phyloP scores from a whole-genome alignment of 2,113 vertebrate species.

The Abramis brama region DNA sequence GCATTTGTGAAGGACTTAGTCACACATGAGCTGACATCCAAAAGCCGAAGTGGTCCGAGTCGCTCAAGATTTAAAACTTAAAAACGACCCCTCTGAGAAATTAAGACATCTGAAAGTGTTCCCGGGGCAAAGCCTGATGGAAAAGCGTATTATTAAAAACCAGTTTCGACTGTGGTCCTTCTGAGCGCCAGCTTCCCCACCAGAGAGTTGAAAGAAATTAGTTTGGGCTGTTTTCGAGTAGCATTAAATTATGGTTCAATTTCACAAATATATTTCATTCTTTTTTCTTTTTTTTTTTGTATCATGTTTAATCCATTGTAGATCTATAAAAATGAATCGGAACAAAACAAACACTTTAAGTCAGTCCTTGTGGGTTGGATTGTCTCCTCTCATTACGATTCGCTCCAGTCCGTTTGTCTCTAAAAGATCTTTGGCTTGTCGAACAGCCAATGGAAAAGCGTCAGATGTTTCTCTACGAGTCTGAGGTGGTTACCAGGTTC shows the following conservation, averaged over 20 bases:
- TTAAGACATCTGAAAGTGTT: slow-evolving; percentile 2
- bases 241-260: slow-evolving; percentile 11
- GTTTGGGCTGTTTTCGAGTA: not conserved
- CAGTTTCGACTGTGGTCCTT: not conserved
- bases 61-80: slow-evolving; percentile 1
- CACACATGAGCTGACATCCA: slow-evolving; percentile 30
- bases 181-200: not conserved
- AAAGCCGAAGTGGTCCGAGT: not conserved
- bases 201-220: not conserved
- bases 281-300: not conserved
- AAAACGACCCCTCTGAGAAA: not conserved
- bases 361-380: not conserved
- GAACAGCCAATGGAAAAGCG: not conserved
- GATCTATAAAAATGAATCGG: not conserved
- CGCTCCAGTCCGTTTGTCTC: not conserved
- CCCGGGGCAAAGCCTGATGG: not conserved
- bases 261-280: not conserved
- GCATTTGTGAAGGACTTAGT: slow-evolving; percentile 32
- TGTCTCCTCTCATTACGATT: slow-evolving; percentile 1
- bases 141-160: slow-evolving; percentile 16
- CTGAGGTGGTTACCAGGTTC: slow-evolving; percentile 3
- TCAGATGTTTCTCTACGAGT: not conserved
- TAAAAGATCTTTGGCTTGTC: not conserved
- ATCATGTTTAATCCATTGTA: not conserved
- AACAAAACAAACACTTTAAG: not conserved